These are phyloP conservation scores for Simalia tracyae DNA, from an alignment of 2,797 vertebrate genomes.

Conservation along the genomic window DNA sequence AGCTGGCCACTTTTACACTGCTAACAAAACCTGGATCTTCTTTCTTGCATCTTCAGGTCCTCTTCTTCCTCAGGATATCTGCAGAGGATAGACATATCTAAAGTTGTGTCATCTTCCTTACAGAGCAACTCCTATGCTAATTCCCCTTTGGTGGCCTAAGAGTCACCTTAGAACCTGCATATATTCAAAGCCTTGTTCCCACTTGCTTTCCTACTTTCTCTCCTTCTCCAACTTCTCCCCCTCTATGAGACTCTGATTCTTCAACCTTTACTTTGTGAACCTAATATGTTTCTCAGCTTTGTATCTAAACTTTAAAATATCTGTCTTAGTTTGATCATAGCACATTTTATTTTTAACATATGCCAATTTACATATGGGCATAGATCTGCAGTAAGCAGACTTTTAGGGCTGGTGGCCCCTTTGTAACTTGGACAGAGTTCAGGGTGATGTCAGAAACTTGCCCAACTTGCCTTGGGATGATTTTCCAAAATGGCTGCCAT, in stretches of 20 bases:
- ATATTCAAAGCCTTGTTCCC: background rate
- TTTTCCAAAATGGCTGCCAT: background rate
- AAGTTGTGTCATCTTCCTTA: background rate
- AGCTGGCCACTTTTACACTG: background rate
- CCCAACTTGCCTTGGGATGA: background rate
- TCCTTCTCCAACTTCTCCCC: background rate
- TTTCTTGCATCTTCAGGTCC: background rate
- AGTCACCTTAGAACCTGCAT: background rate
- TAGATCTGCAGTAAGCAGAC: background rate
- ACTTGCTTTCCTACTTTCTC: background rate
- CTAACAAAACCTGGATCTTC: background rate
- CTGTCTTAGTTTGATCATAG: background rate
- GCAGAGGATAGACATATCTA: background rate
- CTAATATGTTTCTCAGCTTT: background rate
- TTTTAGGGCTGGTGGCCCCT: background rate
- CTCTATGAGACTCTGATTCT: background rate
- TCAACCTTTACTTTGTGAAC: background rate
- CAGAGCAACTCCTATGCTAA: background rate
- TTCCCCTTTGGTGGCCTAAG: background rate
- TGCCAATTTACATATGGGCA: background rate
- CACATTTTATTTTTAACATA: background rate
- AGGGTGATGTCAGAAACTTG: background rate
- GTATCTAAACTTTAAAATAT: background rate
- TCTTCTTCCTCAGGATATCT: background rate
- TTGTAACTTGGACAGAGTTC: background rate